Base-by-base conservation (phyloP, 2,888 invertebrate species). In the Iselma pallidipennis region DNA sequence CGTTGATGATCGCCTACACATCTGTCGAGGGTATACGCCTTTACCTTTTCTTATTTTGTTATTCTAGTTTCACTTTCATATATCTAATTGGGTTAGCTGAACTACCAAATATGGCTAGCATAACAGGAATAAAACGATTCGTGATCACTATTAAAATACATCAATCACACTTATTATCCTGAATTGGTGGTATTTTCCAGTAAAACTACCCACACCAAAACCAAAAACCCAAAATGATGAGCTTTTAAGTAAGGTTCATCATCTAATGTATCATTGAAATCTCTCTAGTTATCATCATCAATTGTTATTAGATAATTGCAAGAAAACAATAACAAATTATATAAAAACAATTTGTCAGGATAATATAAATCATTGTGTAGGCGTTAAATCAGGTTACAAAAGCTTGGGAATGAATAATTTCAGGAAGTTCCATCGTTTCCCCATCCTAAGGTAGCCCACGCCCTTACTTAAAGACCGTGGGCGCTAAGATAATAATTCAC, bases 401-500 rank as follows among this genome's bases (percentile, higher is more conserved):
- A 26, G 26, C 31, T 21, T 28, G 51, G 7, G 19, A 51, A 61
- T 65, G 63, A 66, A 59, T 67, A 67, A 68, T 68, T 67, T 68
- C 66, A 71, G 70, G 70, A 70, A 70, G 66, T 67, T 68, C 55
- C 68, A 68, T 66, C 66, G 58, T 70, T 66, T 63, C n/a, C n/a
- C n/a, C n/a, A 63, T 59, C 68, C 63, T 60, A 57, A 68, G 62
- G 67, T 68, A 64, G 65, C 63, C 66, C 67, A 68, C 67, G 65
- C 67, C 68, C 68, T 70, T 68, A 66, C 65, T 66, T 66, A 55
- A 49, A 48, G 55, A 55, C 65, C 29, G 70, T 71, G 65, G 69
- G 67, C 69, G 70, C 66, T 45, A 10, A 21, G 45, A 45, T 45
- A 45, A 45, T 45, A 45, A 45, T 45, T 45, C 21, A 45, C 45